These are phyloP conservation scores for Chrysemys picta DNA, from an alignment of 2,113 vertebrate species.

Conservation along the genomic window DNA sequence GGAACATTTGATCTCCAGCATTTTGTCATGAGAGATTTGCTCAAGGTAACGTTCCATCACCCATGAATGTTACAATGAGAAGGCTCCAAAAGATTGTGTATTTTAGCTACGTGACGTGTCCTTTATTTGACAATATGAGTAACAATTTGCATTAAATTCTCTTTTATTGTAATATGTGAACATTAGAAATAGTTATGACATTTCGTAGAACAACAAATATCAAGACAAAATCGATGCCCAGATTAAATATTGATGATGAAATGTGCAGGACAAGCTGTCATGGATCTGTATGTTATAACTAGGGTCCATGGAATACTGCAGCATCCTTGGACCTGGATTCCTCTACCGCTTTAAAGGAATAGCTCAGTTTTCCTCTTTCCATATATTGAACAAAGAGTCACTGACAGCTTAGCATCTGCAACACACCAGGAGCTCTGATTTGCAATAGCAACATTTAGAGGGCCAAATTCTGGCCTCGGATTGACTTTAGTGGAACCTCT, in stretches of 20 bases:
- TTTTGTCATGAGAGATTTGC: accelerated
- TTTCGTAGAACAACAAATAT: background rate
- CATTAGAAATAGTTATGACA: background rate
- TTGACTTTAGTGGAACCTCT: background rate
- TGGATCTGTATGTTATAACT: background rate
- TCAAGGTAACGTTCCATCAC: background rate
- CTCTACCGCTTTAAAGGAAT: background rate
- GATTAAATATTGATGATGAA: background rate
- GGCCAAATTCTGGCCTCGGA: background rate
- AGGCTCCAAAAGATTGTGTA: background rate
- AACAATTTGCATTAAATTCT: background rate
- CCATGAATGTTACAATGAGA: accelerated
- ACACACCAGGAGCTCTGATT: background rate
- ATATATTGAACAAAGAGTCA: background rate
- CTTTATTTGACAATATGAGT: background rate
- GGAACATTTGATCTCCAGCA: background rate
- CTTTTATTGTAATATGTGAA: background rate
- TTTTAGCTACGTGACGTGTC: background rate
- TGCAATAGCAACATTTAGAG: background rate
- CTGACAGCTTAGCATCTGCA: background rate
- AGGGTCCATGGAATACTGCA: background rate
- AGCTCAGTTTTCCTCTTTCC: background rate
- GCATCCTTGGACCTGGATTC: background rate
- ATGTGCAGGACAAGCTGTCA: background rate
- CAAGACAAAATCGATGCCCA: background rate